These are phyloP conservation scores for Cherax destructor DNA, from an alignment of 1,140 invertebrate species.

Conservation along the genomic window DNA sequence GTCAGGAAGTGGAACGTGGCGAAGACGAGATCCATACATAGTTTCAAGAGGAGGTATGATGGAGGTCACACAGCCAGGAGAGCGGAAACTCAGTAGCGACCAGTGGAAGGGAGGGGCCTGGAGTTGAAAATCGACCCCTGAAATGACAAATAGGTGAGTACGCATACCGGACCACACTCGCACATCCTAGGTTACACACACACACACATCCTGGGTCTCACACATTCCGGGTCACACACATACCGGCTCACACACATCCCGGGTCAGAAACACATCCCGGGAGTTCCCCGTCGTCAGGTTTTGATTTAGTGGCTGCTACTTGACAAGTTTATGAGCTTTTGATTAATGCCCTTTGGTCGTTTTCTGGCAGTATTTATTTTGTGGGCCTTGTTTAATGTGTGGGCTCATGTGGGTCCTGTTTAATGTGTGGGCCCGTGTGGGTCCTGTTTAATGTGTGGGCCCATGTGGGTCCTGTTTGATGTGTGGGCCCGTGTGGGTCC, in stretches of 20 bases:
- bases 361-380: slow-evolving; percentile 51
- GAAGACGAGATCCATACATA: too few relatives aligned
- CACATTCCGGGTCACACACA: neutral
- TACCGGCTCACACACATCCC: neutral
- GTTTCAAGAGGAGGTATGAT: too few relatives aligned
- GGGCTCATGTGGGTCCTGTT: neutral
- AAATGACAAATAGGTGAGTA: too few relatives aligned
- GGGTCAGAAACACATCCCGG: neutral
- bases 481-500: neutral
- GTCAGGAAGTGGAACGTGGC: too few relatives aligned
- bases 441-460: neutral
- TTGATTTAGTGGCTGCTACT: slow-evolving; percentile 40
- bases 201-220: neutral
- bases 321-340: slow-evolving; percentile 55
- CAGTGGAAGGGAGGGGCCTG: too few relatives aligned
- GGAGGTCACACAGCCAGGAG: too few relatives aligned
- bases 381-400: neutral
- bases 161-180: too few relatives aligned
- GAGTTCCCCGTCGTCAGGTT: neutral
- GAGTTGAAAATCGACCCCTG: too few relatives aligned
- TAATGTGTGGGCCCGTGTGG: neutral
- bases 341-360: slow-evolving; percentile 46
- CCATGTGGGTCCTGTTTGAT: neutral
- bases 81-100: too few relatives aligned
- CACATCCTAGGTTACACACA: neutral